Evolutionary conservation across 2,797 vertebrate genomes (phyloP), one percentile per base, ranked within the genome.

Genomic region (Periparus ater): DNA sequence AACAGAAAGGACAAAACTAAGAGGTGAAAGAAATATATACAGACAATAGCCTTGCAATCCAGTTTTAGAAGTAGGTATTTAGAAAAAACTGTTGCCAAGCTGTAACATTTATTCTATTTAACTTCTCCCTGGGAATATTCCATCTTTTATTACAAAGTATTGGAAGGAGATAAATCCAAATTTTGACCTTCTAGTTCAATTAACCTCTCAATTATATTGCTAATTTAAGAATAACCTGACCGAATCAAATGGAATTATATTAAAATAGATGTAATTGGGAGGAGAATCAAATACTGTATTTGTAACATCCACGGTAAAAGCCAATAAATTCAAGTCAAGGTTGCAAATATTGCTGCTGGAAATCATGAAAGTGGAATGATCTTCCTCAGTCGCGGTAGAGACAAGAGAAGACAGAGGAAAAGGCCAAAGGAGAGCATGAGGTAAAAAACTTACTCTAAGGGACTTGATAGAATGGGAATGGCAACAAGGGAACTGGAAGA

Each of bases 401-500:
- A 40, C 65, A 75, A 88, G 36, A n/a, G 40, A 95, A 65, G 26
- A 32, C 63, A 66, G 47, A 89, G 21, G 30, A 40, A 11, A 38
- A 92, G 74, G 57, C 72, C 12, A 32, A 81, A 60, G 66, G 29
- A 91, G 6, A 85, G 7, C 4, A 40, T 2, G 26, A 93, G 22
- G 91, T 40, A 26, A 77, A 73, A 93, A 94, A 70, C 1, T 15
- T 91, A 88, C 77, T 67, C 50, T 85, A 78, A 67, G 53, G 36
- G 53, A 89, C 67, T 55, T 95, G 76, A 55, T 47, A 87, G 84
- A 89, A 95, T 65, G 6, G 61, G 71, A 94, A 80, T 73, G 50
- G 36, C 45, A 91, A 91, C 42, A 81, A 65, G 21, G 12, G 55
- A 93, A 85, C 54, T 79, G 54, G 38, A 90, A 93, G 83, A 96